Percentiles rank a stretch among this genome's conserved stretches.
These are phyloP conservation scores for Geopemphigus sp. DNA, from an alignment of 1,140 invertebrate species.

Conservation along the genomic window DNA sequence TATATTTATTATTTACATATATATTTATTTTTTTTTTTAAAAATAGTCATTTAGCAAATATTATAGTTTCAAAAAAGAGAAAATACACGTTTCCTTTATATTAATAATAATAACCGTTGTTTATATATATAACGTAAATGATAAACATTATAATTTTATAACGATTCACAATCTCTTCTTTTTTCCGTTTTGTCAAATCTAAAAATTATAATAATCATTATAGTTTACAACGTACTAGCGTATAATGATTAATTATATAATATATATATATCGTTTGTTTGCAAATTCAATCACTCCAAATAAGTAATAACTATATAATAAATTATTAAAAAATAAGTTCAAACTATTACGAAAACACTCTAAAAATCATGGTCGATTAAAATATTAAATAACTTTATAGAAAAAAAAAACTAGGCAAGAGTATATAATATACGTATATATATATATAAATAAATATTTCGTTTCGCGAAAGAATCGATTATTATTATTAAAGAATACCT, in stretches of 20 bases:
- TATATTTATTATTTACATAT: constrained; percentile 41
- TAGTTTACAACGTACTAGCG: constrained; percentile 21
- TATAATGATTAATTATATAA: constrained; percentile 29
- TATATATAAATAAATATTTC: not conserved
- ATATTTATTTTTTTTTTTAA: constrained; percentile 24
- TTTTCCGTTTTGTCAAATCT: not conserved
- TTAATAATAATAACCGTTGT: constrained; percentile 24
- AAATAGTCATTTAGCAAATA: constrained; percentile 47
- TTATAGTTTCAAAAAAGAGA: constrained; percentile 41
- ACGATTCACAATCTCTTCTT: constrained; percentile 23
- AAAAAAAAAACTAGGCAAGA: constrained; percentile 46
- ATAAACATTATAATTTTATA: constrained; percentile 43
- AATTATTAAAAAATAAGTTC: constrained; percentile 47
- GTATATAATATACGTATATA: not conserved
- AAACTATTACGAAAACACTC: constrained; percentile 47
- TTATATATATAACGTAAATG: constrained; percentile 45
- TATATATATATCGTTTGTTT: constrained; percentile 36
- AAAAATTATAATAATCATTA: constrained; percentile 39
- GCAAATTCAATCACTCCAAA: constrained; percentile 29
- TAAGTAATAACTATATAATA: constrained; percentile 47
- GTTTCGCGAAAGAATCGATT: constrained; percentile 19
- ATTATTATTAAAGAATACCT: constrained; percentile 38
- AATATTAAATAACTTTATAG: constrained; percentile 44
- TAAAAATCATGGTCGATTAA: constrained; percentile 45
- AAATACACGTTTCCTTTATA: constrained; percentile 36